phyloP scores from a whole-genome alignment of 1,140 invertebrate species.

The Pentalonia nigronervosa region DNA sequence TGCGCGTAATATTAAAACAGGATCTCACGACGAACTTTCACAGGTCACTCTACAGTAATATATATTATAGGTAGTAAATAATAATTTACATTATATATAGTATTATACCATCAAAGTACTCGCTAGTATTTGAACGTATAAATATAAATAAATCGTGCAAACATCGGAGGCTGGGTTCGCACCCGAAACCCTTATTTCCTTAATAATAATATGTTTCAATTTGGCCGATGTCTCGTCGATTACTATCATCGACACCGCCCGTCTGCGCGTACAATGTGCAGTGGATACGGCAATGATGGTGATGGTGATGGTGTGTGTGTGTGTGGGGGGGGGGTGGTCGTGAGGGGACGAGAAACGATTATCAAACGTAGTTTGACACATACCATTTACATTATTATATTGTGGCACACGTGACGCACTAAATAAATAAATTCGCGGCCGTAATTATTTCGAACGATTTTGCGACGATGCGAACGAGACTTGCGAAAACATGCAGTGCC shows the following conservation, averaged over 20 bases:
- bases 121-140: not conserved
- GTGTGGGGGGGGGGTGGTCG: not conserved
- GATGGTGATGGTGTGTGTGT: too few species aligned
- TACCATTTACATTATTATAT: not conserved
- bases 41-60: too few species aligned
- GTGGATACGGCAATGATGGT: not conserved
- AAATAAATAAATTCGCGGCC: not conserved
- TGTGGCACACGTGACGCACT: not conserved
- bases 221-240: not conserved
- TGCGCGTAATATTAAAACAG: too few species aligned
- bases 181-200: not conserved
- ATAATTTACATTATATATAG: too few species aligned
- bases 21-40: too few species aligned
- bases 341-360: not conserved
- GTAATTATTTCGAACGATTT: not conserved
- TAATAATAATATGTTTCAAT: constrained; percentile 42
- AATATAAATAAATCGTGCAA: not conserved
- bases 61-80: too few species aligned
- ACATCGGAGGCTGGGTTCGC: not conserved
- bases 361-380: not conserved
- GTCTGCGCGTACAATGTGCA: not conserved
- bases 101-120: not conserved
- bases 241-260: not conserved
- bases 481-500: not conserved
- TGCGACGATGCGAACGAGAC: not conserved